Percentiles rank a stretch among this genome's conserved stretches.
phyloP scores from a whole-genome alignment of 2,888 invertebrate species.

The Lasioglossum zephyrum region DNA sequence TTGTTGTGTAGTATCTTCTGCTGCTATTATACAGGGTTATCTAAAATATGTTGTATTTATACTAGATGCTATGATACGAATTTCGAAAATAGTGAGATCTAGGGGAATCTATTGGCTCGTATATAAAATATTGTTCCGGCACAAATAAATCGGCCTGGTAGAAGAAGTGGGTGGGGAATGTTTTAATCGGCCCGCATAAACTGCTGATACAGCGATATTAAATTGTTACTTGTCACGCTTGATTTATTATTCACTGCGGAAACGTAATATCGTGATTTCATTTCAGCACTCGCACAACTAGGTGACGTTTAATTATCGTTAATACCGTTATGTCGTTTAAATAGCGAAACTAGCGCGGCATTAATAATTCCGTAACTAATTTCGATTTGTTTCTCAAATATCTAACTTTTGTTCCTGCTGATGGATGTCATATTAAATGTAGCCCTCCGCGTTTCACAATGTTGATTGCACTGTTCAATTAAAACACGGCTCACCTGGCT shows the following conservation, averaged over 20 bases:
- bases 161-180: background rate
- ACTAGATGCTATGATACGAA: background rate
- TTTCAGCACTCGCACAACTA: conserved; percentile 32
- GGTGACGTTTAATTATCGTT: conserved; percentile 42
- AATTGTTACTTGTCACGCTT: conserved; percentile 48
- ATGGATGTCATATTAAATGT: background rate
- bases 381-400: background rate
- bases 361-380: background rate
- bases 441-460: no score
- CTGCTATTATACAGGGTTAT: no score
- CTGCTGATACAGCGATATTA: conserved; percentile 56
- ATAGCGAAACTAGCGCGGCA: background rate
- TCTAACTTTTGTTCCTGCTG: background rate
- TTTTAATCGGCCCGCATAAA: conserved; percentile 36
- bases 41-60: no score
- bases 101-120: conserved; percentile 1
- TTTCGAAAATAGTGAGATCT: background rate
- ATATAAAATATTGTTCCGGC: conserved; percentile 27
- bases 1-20: background rate
- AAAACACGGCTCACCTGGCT: background rate
- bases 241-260: conserved; percentile 52
- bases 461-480: background rate
- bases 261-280: conserved; percentile 46
- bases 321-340: conserved; percentile 6
- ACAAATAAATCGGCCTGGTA: conserved; percentile 35